These are phyloP conservation scores for Coreoperca whiteheadi DNA, from an alignment of 2,113 vertebrate genomes.

Conservation along the genomic window DNA sequence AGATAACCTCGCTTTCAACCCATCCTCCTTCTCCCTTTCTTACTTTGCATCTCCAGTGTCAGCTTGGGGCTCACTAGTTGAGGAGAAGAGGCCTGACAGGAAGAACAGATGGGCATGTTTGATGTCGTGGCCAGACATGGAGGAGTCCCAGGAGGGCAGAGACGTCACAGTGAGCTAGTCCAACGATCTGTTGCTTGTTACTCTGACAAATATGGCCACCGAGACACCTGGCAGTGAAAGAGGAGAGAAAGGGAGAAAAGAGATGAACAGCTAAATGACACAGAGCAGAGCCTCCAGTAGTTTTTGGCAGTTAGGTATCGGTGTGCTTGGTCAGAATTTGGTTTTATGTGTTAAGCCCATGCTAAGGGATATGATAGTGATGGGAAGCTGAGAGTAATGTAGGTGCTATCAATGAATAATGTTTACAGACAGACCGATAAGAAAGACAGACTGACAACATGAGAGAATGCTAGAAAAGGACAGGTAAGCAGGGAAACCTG, in stretches of 20 bases:
- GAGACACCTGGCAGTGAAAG: slow-evolving; percentile 67
- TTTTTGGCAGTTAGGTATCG: slow-evolving; percentile 15
- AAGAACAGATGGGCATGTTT: slow-evolving; percentile 71
- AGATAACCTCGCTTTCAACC: slow-evolving; percentile 37
- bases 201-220: slow-evolving; percentile 72
- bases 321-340: slow-evolving; percentile 20
- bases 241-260: slow-evolving; percentile 48
- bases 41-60: slow-evolving; percentile 65
- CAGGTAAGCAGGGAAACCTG: slow-evolving; percentile 51
- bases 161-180: slow-evolving; percentile 64
- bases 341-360: slow-evolving; percentile 19
- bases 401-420: slow-evolving; percentile 71
- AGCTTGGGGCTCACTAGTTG: slow-evolving; percentile 50
- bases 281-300: slow-evolving; percentile 32
- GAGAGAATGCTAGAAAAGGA: slow-evolving; percentile 41
- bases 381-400: slow-evolving; percentile 46
- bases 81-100: slow-evolving; percentile 65
- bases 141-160: slow-evolving; percentile 61
- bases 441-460: slow-evolving; percentile 52
- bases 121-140: slow-evolving; percentile 65
- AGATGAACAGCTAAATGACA: slow-evolving; percentile 48
- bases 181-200: slow-evolving; percentile 72
- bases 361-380: slow-evolving; percentile 1
- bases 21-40: slow-evolving; percentile 30
- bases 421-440: slow-evolving; percentile 74